Conservation (phyloP, 2,888 invertebrate genomes). For the Ethmia dodecea region DNA sequence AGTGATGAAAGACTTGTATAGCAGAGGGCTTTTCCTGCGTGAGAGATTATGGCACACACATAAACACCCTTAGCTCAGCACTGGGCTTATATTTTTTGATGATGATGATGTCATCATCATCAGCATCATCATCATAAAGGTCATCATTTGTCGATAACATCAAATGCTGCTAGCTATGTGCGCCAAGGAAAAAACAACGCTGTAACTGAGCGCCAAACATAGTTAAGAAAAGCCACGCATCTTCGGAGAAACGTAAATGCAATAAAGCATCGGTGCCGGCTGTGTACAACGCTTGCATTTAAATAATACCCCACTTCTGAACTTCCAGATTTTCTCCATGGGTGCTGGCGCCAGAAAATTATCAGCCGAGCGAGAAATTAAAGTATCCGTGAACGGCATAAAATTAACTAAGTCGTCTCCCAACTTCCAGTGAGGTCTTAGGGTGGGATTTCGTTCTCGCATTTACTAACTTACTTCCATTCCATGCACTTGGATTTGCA, state of each 20-base stretch:
- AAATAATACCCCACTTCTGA: constrained; percentile 43
- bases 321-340: constrained; percentile 57
- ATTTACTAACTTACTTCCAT: constrained; percentile 30
- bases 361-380: constrained; percentile 66
- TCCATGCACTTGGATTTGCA: constrained; percentile 41
- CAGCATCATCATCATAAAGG: too few relatives aligned
- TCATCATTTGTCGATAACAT: too few relatives aligned
- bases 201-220: too few relatives aligned
- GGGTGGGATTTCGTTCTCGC: constrained; percentile 38
- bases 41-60: too few relatives aligned
- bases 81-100: too few relatives aligned
- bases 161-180: too few relatives aligned
- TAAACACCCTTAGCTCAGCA: too few relatives aligned
- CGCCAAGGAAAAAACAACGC: too few relatives aligned
- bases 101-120: too few relatives aligned
- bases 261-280: constrained; percentile 30
- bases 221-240: constrained; percentile 1
- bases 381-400: constrained; percentile 70
- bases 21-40: too few relatives aligned
- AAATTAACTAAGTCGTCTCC: constrained; percentile 67
- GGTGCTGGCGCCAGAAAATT: constrained; percentile 60
- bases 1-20: too few relatives aligned
- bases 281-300: constrained; percentile 43
- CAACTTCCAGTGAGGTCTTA: constrained; percentile 35
- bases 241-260: constrained; percentile 20